Evolutionary conservation across 1,140 invertebrate species (phyloP).

Genomic region (Glossosoma conforme): DNA sequence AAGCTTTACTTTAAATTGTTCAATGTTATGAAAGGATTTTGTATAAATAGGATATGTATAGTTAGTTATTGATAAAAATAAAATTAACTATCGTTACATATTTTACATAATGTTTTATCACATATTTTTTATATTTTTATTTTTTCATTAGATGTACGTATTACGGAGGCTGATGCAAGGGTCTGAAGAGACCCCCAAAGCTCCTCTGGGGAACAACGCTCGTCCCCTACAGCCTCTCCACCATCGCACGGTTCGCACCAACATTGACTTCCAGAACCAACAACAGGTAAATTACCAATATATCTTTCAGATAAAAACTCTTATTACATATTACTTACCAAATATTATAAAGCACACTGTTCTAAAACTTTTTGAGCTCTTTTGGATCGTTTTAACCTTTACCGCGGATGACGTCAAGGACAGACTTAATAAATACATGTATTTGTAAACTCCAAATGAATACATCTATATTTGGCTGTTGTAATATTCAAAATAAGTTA

Average conservation of each 20-base stretch:
- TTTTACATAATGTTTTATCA: too few relatives aligned
- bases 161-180: constrained; percentile 84
- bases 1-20: too few relatives aligned
- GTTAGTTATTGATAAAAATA: too few relatives aligned
- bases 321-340: too few relatives aligned
- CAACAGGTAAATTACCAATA: constrained; percentile 50
- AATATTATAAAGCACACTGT: neutral
- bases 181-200: constrained; percentile 75
- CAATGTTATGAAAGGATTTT: too few relatives aligned
- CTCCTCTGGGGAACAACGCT: constrained; percentile 90
- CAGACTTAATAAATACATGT: too few relatives aligned
- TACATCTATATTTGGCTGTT: too few relatives aligned
- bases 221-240: constrained; percentile 84
- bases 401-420: too few relatives aligned
- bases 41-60: too few relatives aligned
- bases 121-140: neutral
- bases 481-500: too few relatives aligned
- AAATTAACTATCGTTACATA: too few relatives aligned
- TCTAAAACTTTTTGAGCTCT: neutral
- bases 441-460: too few relatives aligned
- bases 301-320: neutral
- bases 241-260: constrained; percentile 89
- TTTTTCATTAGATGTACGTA: constrained; percentile 68
- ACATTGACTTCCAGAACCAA: constrained; percentile 86
- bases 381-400: neutral